Evolutionary conservation across 2,888 invertebrate genomes (phyloP), one percentile per base, ranked within the genome.

Genomic region (Notodonta dromedarius): DNA sequence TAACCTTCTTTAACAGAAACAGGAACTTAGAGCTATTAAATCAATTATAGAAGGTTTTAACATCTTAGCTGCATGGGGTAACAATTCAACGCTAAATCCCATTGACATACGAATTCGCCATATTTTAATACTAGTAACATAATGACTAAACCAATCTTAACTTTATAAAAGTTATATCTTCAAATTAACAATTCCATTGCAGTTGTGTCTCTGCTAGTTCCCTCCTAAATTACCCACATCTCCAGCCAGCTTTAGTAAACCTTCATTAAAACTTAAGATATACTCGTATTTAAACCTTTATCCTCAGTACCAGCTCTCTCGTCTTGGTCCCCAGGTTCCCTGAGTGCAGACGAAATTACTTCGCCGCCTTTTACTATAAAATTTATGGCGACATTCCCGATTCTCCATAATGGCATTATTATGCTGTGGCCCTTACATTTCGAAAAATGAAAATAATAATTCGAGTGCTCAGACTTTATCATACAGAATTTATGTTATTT

Each of bases 401-500:
- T 76, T 79, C 77, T 72, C 77, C 77, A 77, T 82, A 82, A 82
- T 79, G 75, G 74, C 70, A 71, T 80, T 82, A 81, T 82, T 82
- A 82, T 80, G 71, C 80, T 74, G 65, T 68, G 70, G 70, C 67
- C 69, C 65, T 66, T 61, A 60, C 65, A 71, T 71, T 78, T 74
- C 63, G 65, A 70, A 73, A 77, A 77, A 82, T 81, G 77, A 80
- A 80, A 79, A 24, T 24, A 24, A 24, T 24, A 24, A 76, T 78
- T 82, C 77, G 70, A 79, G 69, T 75, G 71, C 68, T 70, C 72
- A 58, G 67, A 61, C 60, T 72, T 24, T 24, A 24, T 69, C 64
- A 66, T 62, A 66, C 64, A 64, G 65, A 67, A 65, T 68, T 69
- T 75, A 69, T 67, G 65, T 71, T 67, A 70, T 70, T 67, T 67